Conservation (phyloP, 2,888 invertebrate genomes). For the Gastrophysa polygoni region DNA sequence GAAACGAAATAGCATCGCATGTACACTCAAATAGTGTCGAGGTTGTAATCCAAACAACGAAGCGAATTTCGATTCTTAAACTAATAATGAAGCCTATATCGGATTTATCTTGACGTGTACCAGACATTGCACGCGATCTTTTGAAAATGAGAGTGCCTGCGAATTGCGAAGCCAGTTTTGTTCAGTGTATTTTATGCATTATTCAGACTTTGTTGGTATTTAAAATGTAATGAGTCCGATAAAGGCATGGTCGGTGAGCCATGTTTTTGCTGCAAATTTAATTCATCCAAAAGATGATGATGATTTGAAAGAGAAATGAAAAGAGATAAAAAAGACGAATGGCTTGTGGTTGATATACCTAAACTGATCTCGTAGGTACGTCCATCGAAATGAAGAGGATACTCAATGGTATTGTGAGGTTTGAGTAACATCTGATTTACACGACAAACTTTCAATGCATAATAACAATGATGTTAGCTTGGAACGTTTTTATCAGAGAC, state of each 20-base stretch:
- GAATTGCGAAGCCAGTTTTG: constrained; percentile 28
- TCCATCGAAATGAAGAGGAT: no score
- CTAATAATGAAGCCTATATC: constrained; percentile 33
- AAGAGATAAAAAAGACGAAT: no score
- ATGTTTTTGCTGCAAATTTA: no score
- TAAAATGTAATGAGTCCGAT: constrained; percentile 32
- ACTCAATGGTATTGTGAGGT: no score
- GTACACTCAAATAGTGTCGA: constrained; percentile 22
- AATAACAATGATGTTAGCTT: no score
- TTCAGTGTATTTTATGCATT: constrained; percentile 33
- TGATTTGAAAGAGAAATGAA: no score
- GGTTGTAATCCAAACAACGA: constrained; percentile 32
- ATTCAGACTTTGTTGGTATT: constrained; percentile 33
- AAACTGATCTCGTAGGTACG: no score
- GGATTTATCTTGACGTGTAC: constrained; percentile 31
- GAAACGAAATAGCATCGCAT: constrained; percentile 22
- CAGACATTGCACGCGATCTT: constrained; percentile 31
- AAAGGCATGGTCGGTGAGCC: constrained; percentile 14
- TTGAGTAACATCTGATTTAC: no score
- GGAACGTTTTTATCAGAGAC: no score
- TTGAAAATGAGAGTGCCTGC: constrained; percentile 27
- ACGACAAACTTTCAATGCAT: no score
- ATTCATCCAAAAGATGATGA: no score
- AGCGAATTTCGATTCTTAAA: constrained; percentile 33
- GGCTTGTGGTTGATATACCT: no score